Conservation (phyloP, 2,797 vertebrate genomes). For the Anguilla anguilla region DNA sequence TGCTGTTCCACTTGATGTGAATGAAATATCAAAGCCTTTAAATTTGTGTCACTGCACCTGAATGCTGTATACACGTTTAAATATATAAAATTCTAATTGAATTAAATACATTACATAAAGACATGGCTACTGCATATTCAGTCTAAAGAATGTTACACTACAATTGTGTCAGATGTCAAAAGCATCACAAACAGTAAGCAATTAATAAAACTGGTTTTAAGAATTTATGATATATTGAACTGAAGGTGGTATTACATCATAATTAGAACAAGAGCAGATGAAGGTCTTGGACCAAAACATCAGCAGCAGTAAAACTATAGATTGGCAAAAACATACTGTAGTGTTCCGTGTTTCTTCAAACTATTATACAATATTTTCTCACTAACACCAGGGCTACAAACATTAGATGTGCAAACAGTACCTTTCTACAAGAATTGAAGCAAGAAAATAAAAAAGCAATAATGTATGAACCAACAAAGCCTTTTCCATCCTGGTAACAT, state of each 20-base stretch:
- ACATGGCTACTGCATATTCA: background rate
- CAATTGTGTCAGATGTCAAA: background rate
- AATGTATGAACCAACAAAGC: background rate
- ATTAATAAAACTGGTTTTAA: background rate
- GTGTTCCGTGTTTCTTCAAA: too few species aligned
- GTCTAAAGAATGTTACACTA: background rate
- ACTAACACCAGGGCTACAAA: too few species aligned
- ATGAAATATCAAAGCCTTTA: slow-evolving; percentile 16
- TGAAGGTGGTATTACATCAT: background rate
- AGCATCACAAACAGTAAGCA: background rate
- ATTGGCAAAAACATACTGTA: too few species aligned
- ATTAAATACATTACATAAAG: background rate
- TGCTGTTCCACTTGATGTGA: slow-evolving; percentile 21
- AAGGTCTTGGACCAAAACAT: too few species aligned
- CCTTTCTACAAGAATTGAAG: too few species aligned
- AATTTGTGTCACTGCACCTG: background rate
- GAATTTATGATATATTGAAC: background rate
- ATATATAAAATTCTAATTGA: background rate
- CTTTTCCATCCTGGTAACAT: background rate
- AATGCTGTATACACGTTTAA: slow-evolving; percentile 1
- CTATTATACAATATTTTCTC: too few species aligned
- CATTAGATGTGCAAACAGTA: too few species aligned
- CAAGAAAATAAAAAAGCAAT: background rate
- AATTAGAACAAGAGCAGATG: too few species aligned
- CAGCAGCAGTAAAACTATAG: too few species aligned